Evolutionary conservation across 53 echinoderm and acorn worm genomes (phyloP).

Genomic region (Mesocentrotus franciscanus): DNA sequence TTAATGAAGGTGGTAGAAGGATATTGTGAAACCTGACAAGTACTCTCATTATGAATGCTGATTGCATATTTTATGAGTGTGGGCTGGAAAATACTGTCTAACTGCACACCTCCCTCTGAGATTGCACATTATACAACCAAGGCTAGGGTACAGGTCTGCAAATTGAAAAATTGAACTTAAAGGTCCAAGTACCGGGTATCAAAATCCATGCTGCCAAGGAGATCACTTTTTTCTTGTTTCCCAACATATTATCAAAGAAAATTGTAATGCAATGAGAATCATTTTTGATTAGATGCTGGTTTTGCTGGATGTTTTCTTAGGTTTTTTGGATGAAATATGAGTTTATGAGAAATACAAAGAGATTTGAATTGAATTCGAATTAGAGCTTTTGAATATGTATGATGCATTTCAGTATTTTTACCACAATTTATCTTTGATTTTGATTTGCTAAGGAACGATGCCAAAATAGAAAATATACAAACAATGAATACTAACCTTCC

Average conservation of each 20-base stretch:
- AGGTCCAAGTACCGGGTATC: background rate
- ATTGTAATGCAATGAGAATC: background rate
- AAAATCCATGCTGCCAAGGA: background rate
- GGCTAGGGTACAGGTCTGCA: background rate
- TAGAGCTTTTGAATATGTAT: background rate
- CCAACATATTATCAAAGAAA: background rate
- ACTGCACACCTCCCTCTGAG: background rate
- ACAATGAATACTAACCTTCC: background rate
- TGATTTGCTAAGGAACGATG: background rate
- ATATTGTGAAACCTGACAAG: constrained; percentile 17
- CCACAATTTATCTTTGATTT: background rate
- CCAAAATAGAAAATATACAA: background rate
- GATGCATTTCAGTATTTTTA: background rate
- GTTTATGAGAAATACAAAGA: background rate
- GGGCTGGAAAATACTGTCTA: background rate
- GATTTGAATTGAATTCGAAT: background rate
- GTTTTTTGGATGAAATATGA: background rate
- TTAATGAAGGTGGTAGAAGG: background rate
- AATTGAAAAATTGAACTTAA: background rate
- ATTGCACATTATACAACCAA: background rate
- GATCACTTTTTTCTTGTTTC: background rate
- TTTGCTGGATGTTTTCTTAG: background rate
- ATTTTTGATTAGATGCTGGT: background rate
- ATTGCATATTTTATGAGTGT: constrained; percentile 17
- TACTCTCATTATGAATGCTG: constrained; percentile 11